Conservation (phyloP, 2,888 invertebrate genomes). For the Tuta absoluta region DNA sequence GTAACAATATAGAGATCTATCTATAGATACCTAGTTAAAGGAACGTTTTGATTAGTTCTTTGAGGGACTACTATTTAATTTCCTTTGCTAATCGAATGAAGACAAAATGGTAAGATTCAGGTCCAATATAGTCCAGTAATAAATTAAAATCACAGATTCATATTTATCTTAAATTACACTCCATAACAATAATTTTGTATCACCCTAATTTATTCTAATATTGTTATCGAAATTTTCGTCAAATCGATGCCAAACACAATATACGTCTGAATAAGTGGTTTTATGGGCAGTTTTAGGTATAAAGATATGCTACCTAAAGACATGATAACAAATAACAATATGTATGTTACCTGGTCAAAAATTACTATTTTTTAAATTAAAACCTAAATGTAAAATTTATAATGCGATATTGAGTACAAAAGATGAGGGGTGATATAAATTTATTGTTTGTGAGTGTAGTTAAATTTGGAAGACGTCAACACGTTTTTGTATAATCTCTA, state of each 20-base stretch:
- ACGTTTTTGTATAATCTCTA: constrained; percentile 44
- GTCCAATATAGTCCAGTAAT: constrained; percentile 66
- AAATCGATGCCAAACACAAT: not conserved
- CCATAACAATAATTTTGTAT: not conserved
- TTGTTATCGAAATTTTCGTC: not conserved
- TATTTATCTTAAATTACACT: constrained; percentile 60
- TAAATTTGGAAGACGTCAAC: constrained; percentile 54
- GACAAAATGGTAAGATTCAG: constrained; percentile 35
- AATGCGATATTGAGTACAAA: not conserved
- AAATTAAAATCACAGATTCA: constrained; percentile 79
- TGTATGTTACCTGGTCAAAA: no score
- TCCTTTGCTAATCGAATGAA: constrained; percentile 31
- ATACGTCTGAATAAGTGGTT: no score
- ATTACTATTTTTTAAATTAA: no score
- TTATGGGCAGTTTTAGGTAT: no score
- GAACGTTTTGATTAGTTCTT: constrained; percentile 76
- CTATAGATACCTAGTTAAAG: constrained; percentile 71
- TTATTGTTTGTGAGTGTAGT: constrained; percentile 36
- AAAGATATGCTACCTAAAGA: no score
- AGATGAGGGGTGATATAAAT: not conserved
- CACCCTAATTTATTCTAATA: not conserved
- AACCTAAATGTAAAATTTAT: no score
- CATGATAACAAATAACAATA: no score
- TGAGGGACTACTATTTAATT: constrained; percentile 52
- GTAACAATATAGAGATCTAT: constrained; percentile 78